These are phyloP conservation scores for Sus scrofa DNA, from an alignment of 2,113 vertebrate species.

Conservation along the genomic window DNA sequence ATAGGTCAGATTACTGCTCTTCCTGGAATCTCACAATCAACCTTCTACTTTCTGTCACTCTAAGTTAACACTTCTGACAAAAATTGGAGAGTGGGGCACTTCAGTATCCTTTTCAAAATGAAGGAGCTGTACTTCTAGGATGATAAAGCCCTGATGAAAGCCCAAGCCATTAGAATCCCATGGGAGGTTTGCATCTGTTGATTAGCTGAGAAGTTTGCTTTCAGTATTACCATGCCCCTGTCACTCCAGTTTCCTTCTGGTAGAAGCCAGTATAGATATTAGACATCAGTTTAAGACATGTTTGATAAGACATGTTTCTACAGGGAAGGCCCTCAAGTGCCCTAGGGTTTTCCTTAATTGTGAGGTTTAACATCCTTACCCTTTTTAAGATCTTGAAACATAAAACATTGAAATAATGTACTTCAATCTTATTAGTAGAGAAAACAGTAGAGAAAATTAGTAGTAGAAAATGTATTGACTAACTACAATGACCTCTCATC, in stretches of 20 bases:
- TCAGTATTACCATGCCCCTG: constrained; percentile 50
- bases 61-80: background rate
- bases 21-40: background rate
- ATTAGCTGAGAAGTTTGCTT: constrained; percentile 45
- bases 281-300: constrained; percentile 31
- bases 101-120: constrained; percentile 37
- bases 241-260: constrained; percentile 29
- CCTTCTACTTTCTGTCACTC: background rate
- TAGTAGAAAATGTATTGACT: constrained; percentile 9
- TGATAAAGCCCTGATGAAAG: background rate
- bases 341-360: constrained; percentile 14
- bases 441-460: background rate
- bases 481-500: constrained; percentile 37
- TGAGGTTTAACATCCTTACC: constrained; percentile 37
- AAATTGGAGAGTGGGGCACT: background rate
- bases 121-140: constrained; percentile 8
- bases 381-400: constrained; percentile 63
- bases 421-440: constrained; percentile 50
- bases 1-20: background rate
- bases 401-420: constrained; percentile 47
- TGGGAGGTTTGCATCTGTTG: constrained; percentile 23
- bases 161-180: background rate
- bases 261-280: constrained; percentile 46
- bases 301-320: constrained; percentile 13
- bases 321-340: background rate